Evolutionary conservation across 2,797 vertebrate genomes (phyloP).

Genomic region (Arremon brunneinucha): DNA sequence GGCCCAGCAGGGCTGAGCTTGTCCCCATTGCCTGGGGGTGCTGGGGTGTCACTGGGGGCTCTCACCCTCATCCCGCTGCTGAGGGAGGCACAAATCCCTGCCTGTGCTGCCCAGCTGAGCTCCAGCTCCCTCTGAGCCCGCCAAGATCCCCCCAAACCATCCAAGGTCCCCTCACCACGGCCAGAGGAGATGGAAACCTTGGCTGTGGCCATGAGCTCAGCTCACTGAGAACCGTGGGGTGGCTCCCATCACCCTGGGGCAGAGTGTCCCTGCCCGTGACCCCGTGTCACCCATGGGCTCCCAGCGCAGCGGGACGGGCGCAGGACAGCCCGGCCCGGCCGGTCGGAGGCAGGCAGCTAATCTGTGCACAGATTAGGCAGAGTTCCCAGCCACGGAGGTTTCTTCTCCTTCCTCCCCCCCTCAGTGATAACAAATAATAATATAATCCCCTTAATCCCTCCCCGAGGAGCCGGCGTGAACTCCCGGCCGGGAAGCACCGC

Average conservation of each 20-base stretch:
- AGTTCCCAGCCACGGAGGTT: slow-evolving; percentile 51
- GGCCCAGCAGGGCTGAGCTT: neutral
- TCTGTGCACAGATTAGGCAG: slow-evolving; percentile 37
- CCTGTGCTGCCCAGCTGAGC: neutral
- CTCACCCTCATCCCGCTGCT: neutral
- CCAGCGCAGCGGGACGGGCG: fast-evolving
- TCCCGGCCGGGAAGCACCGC: neutral
- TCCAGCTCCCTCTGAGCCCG: neutral
- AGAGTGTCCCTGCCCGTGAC: neutral
- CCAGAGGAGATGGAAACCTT: neutral
- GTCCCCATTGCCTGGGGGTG: neutral
- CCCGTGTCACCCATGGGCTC: fast-evolving
- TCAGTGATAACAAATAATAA: slow-evolving; percentile 68
- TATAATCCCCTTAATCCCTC: slow-evolving; percentile 71
- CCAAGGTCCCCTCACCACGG: fast-evolving
- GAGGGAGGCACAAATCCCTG: neutral
- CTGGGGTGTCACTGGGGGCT: neutral
- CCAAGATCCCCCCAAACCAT: neutral
- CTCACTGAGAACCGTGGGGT: fast-evolving
- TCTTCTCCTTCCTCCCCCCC: slow-evolving; percentile 15
- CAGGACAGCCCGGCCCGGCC: neutral
- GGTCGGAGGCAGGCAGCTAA: neutral
- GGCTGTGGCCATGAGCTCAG: fast-evolving
- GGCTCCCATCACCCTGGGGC: neutral
- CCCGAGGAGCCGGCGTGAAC: slow-evolving; percentile 19